These are phyloP conservation scores for Homarus gammarus DNA, from an alignment of 2,888 invertebrate species.

Conservation along the genomic window DNA sequence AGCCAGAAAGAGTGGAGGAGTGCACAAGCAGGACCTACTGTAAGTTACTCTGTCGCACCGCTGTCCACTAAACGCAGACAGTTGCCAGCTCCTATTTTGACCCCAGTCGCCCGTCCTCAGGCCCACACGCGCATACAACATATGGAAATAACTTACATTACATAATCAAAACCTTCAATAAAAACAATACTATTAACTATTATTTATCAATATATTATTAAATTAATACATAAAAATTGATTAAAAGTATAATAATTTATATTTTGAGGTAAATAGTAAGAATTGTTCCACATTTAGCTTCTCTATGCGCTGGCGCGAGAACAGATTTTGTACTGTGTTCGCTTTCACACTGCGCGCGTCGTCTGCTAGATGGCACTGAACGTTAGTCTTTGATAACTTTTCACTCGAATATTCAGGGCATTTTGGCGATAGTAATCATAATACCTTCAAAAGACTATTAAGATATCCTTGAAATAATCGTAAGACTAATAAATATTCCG, in stretches of 20 bases:
- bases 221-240: not conserved
- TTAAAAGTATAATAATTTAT: not conserved
- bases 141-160: not conserved
- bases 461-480: too few species aligned
- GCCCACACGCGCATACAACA: not conserved
- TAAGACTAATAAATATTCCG: too few species aligned
- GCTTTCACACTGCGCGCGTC: conserved; percentile 73
- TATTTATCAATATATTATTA: not conserved
- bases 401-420: conserved; percentile 40
- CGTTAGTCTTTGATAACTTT: conserved; percentile 30
- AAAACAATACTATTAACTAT: not conserved
- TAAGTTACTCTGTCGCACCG: conserved; percentile 60
- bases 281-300: conserved; percentile 32
- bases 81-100: conserved; percentile 70
- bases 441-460: not conserved
- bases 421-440: conserved; percentile 25
- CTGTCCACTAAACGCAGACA: conserved; percentile 63
- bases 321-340: conserved; percentile 61
- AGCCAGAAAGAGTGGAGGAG: conserved; percentile 48
- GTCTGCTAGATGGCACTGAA: conserved; percentile 68
- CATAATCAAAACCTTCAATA: not conserved
- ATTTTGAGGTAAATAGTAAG: not conserved
- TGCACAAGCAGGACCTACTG: conserved; percentile 59
- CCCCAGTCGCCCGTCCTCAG: conserved; percentile 38
- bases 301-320: conserved; percentile 67